These are phyloP conservation scores for Thysanoteuthis rhombus DNA, from an alignment of 2,888 invertebrate genomes.

Conservation along the genomic window DNA sequence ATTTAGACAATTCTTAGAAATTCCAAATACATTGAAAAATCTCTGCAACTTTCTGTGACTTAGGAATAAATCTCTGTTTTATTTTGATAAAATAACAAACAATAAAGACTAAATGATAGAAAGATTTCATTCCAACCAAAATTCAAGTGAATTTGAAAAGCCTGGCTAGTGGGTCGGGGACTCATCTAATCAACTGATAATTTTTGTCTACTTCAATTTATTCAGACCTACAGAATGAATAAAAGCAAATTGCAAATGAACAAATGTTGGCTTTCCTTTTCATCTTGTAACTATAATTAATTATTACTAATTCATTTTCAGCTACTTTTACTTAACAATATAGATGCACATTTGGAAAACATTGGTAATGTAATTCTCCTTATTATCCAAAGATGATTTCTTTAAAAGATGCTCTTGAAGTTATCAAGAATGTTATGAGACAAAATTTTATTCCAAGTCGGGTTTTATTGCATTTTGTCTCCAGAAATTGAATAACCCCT, in stretches of 20 bases:
- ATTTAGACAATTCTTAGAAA: no score
- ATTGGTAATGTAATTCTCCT: not conserved
- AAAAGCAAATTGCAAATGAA: not conserved
- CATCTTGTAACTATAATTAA: not conserved
- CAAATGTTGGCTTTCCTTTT: not conserved
- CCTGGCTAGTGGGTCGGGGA: no score
- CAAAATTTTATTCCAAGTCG: not conserved
- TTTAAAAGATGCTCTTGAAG: not conserved
- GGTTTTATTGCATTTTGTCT: not conserved
- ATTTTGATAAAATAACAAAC: no score
- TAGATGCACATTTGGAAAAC: not conserved
- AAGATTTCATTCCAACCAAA: no score
- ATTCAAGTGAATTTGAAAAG: no score
- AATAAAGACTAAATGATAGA: no score
- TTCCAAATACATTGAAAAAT: no score
- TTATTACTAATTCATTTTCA: not conserved
- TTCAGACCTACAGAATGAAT: not conserved
- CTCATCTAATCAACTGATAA: not conserved
- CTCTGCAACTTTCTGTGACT: no score
- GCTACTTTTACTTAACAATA: not conserved
- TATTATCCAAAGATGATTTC: not conserved
- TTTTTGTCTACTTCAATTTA: not conserved
- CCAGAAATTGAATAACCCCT: not conserved
- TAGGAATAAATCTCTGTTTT: no score
- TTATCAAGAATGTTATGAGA: not conserved